A percentile compares a stretch with the other conserved stretches of the same genome.
Evolutionary conservation across 2,888 invertebrate species (phyloP).

Genomic region (Melinaea marsaeus): DNA sequence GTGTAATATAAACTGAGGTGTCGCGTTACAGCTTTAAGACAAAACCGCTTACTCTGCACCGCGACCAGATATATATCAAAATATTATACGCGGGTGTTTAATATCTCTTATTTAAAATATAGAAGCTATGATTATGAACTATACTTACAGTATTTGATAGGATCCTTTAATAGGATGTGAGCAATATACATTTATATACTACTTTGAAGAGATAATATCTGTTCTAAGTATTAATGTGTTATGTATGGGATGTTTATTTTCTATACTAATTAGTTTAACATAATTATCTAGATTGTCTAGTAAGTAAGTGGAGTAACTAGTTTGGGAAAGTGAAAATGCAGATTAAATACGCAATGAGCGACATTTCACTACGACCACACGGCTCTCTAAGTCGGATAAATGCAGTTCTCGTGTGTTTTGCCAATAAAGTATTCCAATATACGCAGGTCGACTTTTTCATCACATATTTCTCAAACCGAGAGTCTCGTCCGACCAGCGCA

Average conservation of each 20-base stretch:
- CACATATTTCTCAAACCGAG: slow-evolving; percentile 34
- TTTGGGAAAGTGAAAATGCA: slow-evolving; percentile 8
- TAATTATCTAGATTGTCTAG: too few relatives aligned
- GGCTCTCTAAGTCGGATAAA: slow-evolving; percentile 17
- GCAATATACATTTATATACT: too few relatives aligned
- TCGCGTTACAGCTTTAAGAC: slow-evolving; percentile 19
- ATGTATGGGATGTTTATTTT: too few relatives aligned
- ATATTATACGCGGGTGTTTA: slow-evolving; percentile 9
- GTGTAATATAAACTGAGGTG: slow-evolving; percentile 20
- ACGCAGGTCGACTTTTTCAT: slow-evolving; percentile 34
- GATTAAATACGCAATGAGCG: not conserved
- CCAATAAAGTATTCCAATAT: slow-evolving; percentile 25
- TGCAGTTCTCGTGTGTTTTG: slow-evolving; percentile 19
- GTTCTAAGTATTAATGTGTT: too few relatives aligned
- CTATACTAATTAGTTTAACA: too few relatives aligned
- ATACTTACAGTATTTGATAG: too few relatives aligned
- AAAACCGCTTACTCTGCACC: slow-evolving; percentile 19
- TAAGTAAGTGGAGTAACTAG: too few relatives aligned
- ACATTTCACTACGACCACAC: slow-evolving; percentile 8
- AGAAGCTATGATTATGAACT: too few relatives aligned
- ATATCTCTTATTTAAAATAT: not conserved
- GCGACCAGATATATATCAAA: slow-evolving; percentile 12
- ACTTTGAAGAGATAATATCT: too few relatives aligned
- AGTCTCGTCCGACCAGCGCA: slow-evolving; percentile 24
- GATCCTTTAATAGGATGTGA: too few relatives aligned